Base-by-base conservation (phyloP, 1,140 invertebrate genomes). In the Pteromalus puparum region DNA sequence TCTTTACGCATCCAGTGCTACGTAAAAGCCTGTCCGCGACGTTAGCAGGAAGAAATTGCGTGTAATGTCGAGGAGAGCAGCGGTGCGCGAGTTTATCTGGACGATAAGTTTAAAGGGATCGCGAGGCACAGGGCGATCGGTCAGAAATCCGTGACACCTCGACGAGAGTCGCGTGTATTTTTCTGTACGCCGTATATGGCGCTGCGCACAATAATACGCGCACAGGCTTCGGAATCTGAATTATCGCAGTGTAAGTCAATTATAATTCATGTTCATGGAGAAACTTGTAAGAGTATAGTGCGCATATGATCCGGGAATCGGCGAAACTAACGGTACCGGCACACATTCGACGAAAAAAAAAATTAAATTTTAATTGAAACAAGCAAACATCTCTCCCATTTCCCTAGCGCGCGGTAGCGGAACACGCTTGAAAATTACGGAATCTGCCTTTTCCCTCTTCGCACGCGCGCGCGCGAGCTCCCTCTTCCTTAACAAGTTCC, bases 21-120 rank as follows among this genome's bases (percentile, higher is more conserved):
- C 85, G 77, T 84, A 74, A 87, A 82, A 86, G 85, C 61, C 79
- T 80, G 65, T 74, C 67, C 53, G 65, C 46, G 75, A 34, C 53
- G 48, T 42, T 61, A 34, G 61, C 28, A 67, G 13, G 80, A 75
- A 82, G 72, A 46, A 61, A 18, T 42, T 13, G 4, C 72, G 53
- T 76, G 81, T 75, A 75, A 74, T 65, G 81, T 30, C 72, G n/a
- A n/a, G n/a, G n/a, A n/a, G n/a, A n/a, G n/a, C n/a, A n/a, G n/a
- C n/a, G 21, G 15, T 13, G 15, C 13, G 48, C 5, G 18, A 61
- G 48, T 53, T 53, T 53, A 53, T 53, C 48, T 21, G 13, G 0
- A 53, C 13, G 53, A n/a, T 61, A 61, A 61, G 21, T 18, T 61
- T n/a, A n/a, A 61, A 4, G 2, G 15, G 48, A 18, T 18, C 48